These are phyloP conservation scores for Corythaixoides concolor DNA, from an alignment of 2,113 vertebrate species.

Conservation along the genomic window DNA sequence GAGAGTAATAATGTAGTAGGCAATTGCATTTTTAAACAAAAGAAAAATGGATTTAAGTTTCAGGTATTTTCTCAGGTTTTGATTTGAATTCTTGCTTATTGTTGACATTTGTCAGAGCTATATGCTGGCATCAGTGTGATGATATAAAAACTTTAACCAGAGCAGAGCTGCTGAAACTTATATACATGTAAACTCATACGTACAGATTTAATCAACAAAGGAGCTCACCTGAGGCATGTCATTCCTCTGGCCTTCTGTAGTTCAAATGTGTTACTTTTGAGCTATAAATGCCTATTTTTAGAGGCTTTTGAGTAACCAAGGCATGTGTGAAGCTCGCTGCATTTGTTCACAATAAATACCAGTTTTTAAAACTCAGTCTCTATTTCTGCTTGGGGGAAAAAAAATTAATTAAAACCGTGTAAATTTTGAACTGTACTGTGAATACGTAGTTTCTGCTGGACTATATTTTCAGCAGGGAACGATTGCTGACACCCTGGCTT, in stretches of 20 bases:
- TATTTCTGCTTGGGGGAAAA: not conserved
- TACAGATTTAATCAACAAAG: not conserved
- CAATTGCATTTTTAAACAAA: not conserved
- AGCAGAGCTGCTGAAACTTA: not conserved
- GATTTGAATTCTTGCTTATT: not conserved
- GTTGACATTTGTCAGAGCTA: not conserved
- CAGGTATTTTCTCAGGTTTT: not conserved
- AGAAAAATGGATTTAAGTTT: not conserved
- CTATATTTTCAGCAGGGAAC: not conserved
- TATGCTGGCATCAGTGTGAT: not conserved
- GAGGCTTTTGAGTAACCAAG: not conserved
- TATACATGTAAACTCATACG: not conserved
- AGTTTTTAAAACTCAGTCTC: not conserved
- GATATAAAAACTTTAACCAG: not conserved
- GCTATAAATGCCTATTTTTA: not conserved
- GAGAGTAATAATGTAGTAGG: not conserved
- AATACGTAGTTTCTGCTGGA: not conserved
- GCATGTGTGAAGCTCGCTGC: not conserved
- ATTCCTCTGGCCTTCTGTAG: not conserved
- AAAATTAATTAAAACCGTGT: not conserved
- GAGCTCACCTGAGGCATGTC: not conserved
- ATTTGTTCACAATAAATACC: not conserved
- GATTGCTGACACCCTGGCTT: not conserved
- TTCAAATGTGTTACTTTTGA: not conserved
- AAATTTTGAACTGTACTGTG: not conserved